phyloP scores from a whole-genome alignment of 2,888 invertebrate species.

The Drosophila neutralis region DNA sequence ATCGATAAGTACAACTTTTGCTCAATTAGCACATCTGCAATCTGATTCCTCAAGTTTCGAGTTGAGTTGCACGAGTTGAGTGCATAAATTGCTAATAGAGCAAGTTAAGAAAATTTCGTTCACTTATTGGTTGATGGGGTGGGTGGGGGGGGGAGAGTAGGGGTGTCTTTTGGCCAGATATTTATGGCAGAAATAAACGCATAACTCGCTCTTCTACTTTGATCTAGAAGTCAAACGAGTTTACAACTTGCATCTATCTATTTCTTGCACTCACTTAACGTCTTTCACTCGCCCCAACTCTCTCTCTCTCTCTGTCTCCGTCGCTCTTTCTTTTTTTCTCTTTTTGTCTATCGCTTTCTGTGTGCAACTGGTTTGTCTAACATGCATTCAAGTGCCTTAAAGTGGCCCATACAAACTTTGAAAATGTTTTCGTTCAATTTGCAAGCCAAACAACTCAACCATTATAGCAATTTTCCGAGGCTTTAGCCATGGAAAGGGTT shows the following conservation, averaged over 20 bases:
- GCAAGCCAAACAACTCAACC: conserved; percentile 72
- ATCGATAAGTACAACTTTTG: not conserved
- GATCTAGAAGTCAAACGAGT: conserved; percentile 37
- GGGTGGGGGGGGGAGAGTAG: not conserved
- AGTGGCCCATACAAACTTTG: conserved; percentile 68
- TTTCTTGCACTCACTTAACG: conserved; percentile 12
- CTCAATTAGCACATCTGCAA: conserved; percentile 5
- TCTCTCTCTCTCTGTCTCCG: not conserved
- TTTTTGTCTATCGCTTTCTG: conserved; percentile 1
- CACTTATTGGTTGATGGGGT: not conserved
- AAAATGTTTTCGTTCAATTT: conserved; percentile 78
- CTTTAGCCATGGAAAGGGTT: not conserved
- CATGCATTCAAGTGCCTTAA: conserved; percentile 60
- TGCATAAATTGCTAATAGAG: conserved; percentile 19
- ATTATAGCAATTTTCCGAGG: conserved; percentile 62
- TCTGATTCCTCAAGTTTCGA: conserved; percentile 1
- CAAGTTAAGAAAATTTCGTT: not conserved
- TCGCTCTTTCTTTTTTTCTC: not conserved
- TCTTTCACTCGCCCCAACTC: not conserved
- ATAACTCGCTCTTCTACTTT: conserved; percentile 40
- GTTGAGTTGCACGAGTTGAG: not conserved
- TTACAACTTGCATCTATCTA: conserved; percentile 26
- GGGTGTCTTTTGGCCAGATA: not conserved
- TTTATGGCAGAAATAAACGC: conserved; percentile 30
- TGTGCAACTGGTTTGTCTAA: conserved; percentile 40